Conservation (phyloP, 2,888 invertebrate species). For the Margaritifera margaritifera region DNA sequence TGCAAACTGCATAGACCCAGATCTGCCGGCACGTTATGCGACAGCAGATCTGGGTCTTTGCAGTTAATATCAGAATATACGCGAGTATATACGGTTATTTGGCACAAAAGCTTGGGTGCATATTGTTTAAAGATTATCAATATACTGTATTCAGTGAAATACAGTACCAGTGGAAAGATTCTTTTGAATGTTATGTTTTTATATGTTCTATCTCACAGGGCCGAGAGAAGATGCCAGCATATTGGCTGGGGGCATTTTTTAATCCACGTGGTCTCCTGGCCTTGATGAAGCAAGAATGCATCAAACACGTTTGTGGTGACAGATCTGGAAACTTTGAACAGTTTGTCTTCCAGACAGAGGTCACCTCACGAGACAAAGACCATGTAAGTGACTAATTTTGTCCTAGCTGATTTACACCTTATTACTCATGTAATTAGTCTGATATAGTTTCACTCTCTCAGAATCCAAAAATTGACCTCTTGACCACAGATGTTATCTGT, state of each 20-base stretch:
- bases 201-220: slow-evolving; percentile 50
- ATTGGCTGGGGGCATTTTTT: slow-evolving; percentile 72
- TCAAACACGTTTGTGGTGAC: slow-evolving; percentile 60
- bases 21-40: too few species aligned
- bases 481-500: too few species aligned
- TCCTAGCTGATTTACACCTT: not conserved
- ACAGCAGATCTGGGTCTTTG: too few species aligned
- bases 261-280: slow-evolving; percentile 69
- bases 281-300: slow-evolving; percentile 69
- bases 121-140: too few species aligned
- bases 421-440: too few species aligned
- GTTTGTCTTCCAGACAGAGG: slow-evolving; percentile 71
- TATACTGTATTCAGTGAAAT: not conserved
- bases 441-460: too few species aligned
- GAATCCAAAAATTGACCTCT: too few species aligned
- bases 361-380: slow-evolving; percentile 72
- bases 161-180: not conserved
- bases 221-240: slow-evolving; percentile 72
- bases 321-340: slow-evolving; percentile 68
- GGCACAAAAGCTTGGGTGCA: too few species aligned
- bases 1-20: too few species aligned
- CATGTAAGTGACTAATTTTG: slow-evolving; percentile 62
- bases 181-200: slow-evolving; percentile 4
- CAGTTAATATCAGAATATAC: too few species aligned
- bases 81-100: too few species aligned